Percentiles rank a stretch among this genome's conserved stretches.
These are phyloP conservation scores for Lymantria dispar DNA, from an alignment of 2,888 invertebrate genomes.

Conservation along the genomic window DNA sequence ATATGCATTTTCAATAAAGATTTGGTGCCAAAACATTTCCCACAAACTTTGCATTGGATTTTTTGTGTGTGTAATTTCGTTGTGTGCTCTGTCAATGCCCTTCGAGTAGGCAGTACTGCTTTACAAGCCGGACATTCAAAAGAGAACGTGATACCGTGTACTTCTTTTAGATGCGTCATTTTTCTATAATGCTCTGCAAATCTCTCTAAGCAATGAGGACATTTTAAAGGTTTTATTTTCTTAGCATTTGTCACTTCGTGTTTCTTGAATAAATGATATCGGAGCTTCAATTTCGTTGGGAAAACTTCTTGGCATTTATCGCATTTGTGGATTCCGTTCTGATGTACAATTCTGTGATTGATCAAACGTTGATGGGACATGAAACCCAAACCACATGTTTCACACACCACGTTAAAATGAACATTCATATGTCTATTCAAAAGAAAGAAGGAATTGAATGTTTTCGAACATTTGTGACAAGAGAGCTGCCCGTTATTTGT, in stretches of 20 bases:
- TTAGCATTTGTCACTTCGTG: conserved; percentile 64
- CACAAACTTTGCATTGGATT: conserved; percentile 67
- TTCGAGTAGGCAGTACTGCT: conserved; percentile 55
- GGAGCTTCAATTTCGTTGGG: conserved; percentile 62
- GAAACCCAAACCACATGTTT: conserved; percentile 71
- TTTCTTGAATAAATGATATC: conserved; percentile 66
- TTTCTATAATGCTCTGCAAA: conserved; percentile 72
- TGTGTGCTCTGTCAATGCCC: conserved; percentile 70
- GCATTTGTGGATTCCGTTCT: conserved; percentile 65
- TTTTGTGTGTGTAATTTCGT: conserved; percentile 68
- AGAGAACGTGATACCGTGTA: conserved; percentile 64
- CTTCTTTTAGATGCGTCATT: conserved; percentile 70
- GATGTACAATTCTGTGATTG: conserved; percentile 68
- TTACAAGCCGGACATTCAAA: conserved; percentile 68
- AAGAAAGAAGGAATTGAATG: conserved; percentile 68
- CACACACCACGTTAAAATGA: conserved; percentile 72
- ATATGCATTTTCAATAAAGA: conserved; percentile 67
- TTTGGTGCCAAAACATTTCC: conserved; percentile 67
- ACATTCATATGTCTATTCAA: conserved; percentile 73
- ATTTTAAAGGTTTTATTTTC: conserved; percentile 66
- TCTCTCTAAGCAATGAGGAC: conserved; percentile 69
- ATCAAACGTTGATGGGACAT: conserved; percentile 69
- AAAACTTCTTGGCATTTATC: conserved; percentile 66
- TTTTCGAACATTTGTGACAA: conserved; percentile 65
- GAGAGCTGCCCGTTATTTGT: conserved; percentile 53